phyloP scores from a whole-genome alignment of 2,888 invertebrate species.

The Anaspis maculata region DNA sequence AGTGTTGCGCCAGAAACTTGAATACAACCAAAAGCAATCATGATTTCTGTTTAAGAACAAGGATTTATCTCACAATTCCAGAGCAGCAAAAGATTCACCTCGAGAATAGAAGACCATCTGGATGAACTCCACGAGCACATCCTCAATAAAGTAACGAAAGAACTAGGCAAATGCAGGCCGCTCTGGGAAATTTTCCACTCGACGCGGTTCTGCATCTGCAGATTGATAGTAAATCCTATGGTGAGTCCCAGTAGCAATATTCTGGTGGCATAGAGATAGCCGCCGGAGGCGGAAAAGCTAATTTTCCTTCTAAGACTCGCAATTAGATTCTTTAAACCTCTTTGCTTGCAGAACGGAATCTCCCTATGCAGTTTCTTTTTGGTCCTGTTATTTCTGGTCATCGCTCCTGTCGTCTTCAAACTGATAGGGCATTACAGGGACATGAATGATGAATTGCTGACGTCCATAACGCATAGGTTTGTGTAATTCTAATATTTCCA shows the following conservation, averaged over 20 bases:
- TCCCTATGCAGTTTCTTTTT: conserved; percentile 34
- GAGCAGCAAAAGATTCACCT: conserved; percentile 21
- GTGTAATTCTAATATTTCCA: no score
- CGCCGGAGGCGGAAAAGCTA: no score
- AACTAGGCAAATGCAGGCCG: conserved; percentile 63
- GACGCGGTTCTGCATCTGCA: conserved; percentile 53
- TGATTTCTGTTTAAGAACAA: no score
- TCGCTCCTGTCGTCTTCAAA: conserved; percentile 36
- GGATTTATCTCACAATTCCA: conserved; percentile 15
- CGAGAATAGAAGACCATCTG: conserved; percentile 41
- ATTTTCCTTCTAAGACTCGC: no score
- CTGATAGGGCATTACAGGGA: conserved; percentile 34
- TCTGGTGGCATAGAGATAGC: no score
- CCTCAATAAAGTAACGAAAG: conserved; percentile 51
- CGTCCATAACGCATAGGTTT: conserved; percentile 28
- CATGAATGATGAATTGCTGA: conserved; percentile 23
- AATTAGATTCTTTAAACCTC: conserved; percentile 1
- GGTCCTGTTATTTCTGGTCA: conserved; percentile 35
- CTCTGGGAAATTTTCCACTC: conserved; percentile 63
- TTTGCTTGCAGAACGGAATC: conserved; percentile 32
- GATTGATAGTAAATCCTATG: conserved; percentile 56
- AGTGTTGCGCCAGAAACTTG: no score
- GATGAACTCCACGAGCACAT: conserved; percentile 53
- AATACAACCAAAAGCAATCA: no score
- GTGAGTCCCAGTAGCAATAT: conserved; percentile 41